Evolutionary conservation across 1,140 invertebrate species (phyloP), one percentile per base, ranked within the genome.

Genomic region (Lordiphosa stackelbergi): DNA sequence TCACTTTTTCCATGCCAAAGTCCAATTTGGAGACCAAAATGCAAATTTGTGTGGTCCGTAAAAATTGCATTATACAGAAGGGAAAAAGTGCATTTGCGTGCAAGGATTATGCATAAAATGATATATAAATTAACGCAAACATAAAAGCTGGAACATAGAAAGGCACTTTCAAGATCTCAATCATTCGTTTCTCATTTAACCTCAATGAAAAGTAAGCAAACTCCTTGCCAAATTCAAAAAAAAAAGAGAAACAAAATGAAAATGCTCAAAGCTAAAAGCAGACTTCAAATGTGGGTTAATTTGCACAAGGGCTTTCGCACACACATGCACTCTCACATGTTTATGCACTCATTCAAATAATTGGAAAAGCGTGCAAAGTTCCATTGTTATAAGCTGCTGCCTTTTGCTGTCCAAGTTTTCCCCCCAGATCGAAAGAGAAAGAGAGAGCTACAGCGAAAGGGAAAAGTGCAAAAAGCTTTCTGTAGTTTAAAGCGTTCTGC

Each of bases 251-350:
- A 60, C n/a, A 16, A 47, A 70, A 74, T 57, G 56, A 61, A 61
- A 79, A 70, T 59, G 65, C 36, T 55, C 41, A 57, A 70, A 55
- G 54, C 56, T 62, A 57, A 78, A 64, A 79, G 73, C 66, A 54
- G 58, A 37, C 43, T 55, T 55, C 52, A 63, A 70, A 79, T 81
- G 71, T 75, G 77, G 75, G 75, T 79, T 79, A 79, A 79, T 79
- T 79, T 83, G 66, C 58, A 58, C 61, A 71, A 71, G 66, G 49
- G 63, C 56, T 61, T 61, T 58, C 58, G 28, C 60, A 57, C 24
- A 19, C 12, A 10, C 13, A 11, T 6, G n/a, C 11, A 16, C n/a
- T 52, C 10, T 8, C 22, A 40, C 19, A 46, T 53, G 51, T 3
- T 35, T 51, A 51, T 16, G 41, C 38, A 11, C 48, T 53, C 48